Percentiles rank a stretch among this genome's conserved stretches.
phyloP scores from a whole-genome alignment of 2,797 vertebrate genomes.

The Crocidura indochinensis region DNA sequence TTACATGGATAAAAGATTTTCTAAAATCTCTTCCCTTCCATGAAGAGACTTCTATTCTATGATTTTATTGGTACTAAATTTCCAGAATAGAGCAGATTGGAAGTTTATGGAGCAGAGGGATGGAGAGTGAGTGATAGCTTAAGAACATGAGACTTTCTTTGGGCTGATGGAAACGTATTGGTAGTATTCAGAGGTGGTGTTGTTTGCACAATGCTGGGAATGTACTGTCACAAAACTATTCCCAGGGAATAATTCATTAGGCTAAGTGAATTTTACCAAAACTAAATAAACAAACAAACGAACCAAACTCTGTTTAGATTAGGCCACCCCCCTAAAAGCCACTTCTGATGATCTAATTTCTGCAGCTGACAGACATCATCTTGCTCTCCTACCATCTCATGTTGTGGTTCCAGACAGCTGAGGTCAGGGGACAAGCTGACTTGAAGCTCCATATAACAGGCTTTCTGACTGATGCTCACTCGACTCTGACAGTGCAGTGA shows the following conservation, averaged over 20 bases:
- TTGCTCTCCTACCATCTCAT: neutral
- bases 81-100: neutral
- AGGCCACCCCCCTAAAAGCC: neutral
- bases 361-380: neutral
- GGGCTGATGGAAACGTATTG: neutral
- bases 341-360: neutral
- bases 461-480: neutral
- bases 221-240: neutral
- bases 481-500: neutral
- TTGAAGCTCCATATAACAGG: neutral
- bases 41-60: neutral
- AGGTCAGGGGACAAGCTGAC: neutral
- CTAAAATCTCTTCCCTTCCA: neutral
- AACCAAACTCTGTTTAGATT: neutral
- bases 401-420: neutral
- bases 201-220: neutral
- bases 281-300: neutral
- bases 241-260: too few species aligned
- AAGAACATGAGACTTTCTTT: neutral
- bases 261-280: constrained; percentile 28
- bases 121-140: too few species aligned
- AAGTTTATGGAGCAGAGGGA: too few species aligned
- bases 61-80: neutral
- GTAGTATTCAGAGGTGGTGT: neutral
- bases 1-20: neutral